Conservation (phyloP, 2,888 invertebrate genomes). For the Cephonodes hylas region DNA sequence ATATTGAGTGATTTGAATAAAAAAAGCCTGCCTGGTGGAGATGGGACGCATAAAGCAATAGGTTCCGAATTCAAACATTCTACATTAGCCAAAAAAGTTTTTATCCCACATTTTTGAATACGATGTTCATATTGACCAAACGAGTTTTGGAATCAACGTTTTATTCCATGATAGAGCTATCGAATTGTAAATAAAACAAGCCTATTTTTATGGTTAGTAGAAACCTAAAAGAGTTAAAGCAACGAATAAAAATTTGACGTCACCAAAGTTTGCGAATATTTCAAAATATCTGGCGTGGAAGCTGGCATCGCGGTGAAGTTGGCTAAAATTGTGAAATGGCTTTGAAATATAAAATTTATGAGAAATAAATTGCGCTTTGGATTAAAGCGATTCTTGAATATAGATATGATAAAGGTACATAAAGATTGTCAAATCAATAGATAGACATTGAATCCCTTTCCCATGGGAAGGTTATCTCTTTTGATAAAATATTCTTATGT, state of each 20-base stretch:
- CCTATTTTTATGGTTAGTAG: too few relatives aligned
- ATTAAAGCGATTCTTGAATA: background rate
- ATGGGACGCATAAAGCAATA: too few relatives aligned
- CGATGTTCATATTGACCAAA: too few relatives aligned
- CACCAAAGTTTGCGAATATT: background rate
- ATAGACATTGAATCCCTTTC: background rate
- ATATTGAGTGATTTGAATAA: background rate
- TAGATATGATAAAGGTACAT: background rate
- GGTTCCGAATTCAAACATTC: too few relatives aligned
- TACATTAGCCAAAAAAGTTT: too few relatives aligned
- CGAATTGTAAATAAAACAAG: too few relatives aligned
- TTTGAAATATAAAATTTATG: background rate
- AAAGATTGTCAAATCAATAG: background rate
- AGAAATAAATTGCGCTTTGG: background rate
- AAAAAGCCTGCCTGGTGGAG: too few relatives aligned
- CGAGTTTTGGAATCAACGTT: too few relatives aligned
- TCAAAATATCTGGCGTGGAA: background rate
- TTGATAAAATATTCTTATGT: background rate
- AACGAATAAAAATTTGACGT: too few relatives aligned
- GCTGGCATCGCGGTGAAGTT: background rate
- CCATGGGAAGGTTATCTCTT: background rate
- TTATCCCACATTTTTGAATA: too few relatives aligned
- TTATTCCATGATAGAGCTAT: too few relatives aligned
- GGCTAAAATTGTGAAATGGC: background rate
- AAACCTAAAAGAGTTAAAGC: too few relatives aligned